Evolutionary conservation across 2,888 invertebrate genomes (phyloP).

Genomic region (Acanthosepion pharaonis): DNA sequence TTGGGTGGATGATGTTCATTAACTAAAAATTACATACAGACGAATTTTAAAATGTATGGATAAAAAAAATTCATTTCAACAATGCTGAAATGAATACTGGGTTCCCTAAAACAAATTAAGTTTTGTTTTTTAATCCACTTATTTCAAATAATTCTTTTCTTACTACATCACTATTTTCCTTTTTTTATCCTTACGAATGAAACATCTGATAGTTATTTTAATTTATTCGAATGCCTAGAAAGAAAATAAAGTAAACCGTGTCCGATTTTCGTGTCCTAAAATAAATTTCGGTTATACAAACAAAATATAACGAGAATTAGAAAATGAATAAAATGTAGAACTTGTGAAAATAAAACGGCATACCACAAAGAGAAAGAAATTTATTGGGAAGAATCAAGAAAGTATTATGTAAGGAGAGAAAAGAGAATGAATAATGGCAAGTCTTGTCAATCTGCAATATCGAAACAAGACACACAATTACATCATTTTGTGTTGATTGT

Average conservation of each 20-base stretch:
- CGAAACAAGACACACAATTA: neutral
- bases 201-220: neutral
- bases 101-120: neutral
- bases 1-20: neutral
- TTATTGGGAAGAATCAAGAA: neutral
- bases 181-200: neutral
- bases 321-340: neutral
- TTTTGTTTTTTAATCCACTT: neutral
- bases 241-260: neutral
- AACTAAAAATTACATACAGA: neutral
- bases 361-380: neutral
- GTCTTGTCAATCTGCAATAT: neutral
- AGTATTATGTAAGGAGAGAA: neutral
- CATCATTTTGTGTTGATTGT: slow-evolving; percentile 21
- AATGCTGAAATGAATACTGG: neutral
- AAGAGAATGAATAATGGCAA: neutral
- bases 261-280: neutral
- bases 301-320: neutral
- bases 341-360: neutral
- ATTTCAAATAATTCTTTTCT: neutral
- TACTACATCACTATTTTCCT: neutral
- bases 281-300: neutral
- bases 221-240: neutral
- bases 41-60: neutral
- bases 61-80: neutral